These are phyloP conservation scores for Dendrocopos noguchii DNA, from an alignment of 2,113 vertebrate species.

Conservation along the genomic window DNA sequence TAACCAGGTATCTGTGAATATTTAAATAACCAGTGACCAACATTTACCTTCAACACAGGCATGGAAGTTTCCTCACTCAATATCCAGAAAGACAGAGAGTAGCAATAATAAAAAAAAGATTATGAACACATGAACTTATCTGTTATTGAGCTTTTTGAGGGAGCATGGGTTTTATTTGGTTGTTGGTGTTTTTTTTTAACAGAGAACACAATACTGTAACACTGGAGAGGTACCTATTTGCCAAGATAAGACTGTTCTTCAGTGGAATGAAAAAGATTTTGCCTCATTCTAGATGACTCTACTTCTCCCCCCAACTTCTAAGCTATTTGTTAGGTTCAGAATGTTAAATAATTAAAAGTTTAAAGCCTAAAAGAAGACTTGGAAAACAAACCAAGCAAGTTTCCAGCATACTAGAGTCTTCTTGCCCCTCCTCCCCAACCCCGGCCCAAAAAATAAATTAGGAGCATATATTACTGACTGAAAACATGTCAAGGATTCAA, in stretches of 20 bases:
- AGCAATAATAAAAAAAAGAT: neutral
- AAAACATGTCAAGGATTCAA: neutral
- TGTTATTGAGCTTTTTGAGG: neutral
- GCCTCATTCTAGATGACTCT: neutral
- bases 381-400: neutral
- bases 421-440: accelerated
- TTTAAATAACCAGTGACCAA: neutral
- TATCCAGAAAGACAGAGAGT: neutral
- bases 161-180: neutral
- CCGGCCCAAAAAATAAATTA: neutral
- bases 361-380: neutral
- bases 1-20: neutral
- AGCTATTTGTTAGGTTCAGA: neutral
- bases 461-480: neutral
- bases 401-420: neutral
- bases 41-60: neutral
- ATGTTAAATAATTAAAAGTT: neutral
- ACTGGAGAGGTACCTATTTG: neutral
- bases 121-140: neutral
- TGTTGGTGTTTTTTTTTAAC: neutral
- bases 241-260: neutral
- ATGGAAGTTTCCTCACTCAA: neutral
- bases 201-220: neutral
- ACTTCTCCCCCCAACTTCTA: neutral
- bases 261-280: neutral